phyloP scores from a whole-genome alignment of 2,888 invertebrate genomes.

The Dioctria linearis region DNA sequence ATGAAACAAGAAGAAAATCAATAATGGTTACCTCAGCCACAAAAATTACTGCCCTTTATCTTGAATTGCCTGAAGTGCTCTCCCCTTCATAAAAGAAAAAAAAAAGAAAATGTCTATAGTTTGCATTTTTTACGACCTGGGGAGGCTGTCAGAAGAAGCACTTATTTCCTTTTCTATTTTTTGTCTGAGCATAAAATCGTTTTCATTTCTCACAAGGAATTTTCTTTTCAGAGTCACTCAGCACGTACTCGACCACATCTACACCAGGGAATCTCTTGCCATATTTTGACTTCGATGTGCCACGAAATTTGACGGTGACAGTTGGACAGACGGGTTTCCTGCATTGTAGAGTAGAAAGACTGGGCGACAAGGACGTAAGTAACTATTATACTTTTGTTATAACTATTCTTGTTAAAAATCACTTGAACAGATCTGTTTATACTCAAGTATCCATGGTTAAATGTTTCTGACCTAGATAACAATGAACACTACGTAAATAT shows the following conservation, averaged over 20 bases:
- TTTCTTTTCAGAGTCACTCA: constrained; percentile 65
- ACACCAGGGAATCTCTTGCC: constrained; percentile 74
- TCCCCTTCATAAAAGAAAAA: neutral
- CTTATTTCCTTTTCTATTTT: neutral
- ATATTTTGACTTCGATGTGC: constrained; percentile 90
- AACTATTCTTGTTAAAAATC: too few species aligned
- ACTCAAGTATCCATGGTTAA: too few species aligned
- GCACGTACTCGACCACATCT: constrained; percentile 66
- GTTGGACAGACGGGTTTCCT: constrained; percentile 93
- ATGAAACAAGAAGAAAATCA: neutral
- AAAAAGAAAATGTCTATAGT: neutral
- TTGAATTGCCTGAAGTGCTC: neutral
- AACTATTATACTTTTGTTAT: constrained; percentile 18
- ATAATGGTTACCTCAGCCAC: neutral
- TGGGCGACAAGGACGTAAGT: constrained; percentile 92
- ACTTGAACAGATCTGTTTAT: too few species aligned
- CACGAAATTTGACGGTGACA: constrained; percentile 88
- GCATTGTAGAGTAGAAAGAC: constrained; percentile 89
- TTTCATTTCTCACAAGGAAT: constrained; percentile 35
- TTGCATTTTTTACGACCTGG: neutral
- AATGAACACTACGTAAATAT: too few species aligned
- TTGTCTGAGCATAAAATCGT: constrained; percentile 1
- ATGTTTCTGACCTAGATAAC: too few species aligned
- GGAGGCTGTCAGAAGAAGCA: neutral
- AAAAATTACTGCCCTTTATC: neutral